A percentile compares a stretch with the other conserved stretches of the same genome.
Evolutionary conservation across 2,888 invertebrate genomes (phyloP).

Genomic region (Brachylomia viminalis): DNA sequence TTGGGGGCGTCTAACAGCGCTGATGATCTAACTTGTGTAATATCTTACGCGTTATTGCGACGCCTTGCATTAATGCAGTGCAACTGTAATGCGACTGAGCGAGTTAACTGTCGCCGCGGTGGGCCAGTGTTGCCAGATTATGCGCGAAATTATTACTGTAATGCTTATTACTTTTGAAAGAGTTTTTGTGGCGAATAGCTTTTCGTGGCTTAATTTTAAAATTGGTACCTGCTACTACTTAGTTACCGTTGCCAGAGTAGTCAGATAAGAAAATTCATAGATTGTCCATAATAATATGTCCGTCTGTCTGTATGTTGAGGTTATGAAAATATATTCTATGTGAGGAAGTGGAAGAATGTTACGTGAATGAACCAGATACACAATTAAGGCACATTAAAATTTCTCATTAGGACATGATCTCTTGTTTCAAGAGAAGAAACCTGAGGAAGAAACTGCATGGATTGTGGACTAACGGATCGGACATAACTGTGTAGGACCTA

Average conservation of each 20-base stretch:
- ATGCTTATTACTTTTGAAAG: conserved; percentile 63
- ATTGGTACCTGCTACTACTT: conserved; percentile 2
- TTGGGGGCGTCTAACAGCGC: conserved; percentile 75
- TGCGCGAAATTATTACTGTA: conserved; percentile 65
- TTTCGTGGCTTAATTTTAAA: conserved; percentile 38
- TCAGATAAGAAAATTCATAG: not conserved
- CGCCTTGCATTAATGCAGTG: conserved; percentile 80
- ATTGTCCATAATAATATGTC: not conserved
- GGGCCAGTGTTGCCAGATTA: conserved; percentile 66
- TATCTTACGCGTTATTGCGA: conserved; percentile 84
- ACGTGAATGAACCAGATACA: not conserved
- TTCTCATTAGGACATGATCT: not conserved
- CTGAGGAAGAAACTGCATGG: no score
- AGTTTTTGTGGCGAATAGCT: conserved; percentile 40
- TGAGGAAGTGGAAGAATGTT: not conserved
- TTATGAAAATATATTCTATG: not conserved
- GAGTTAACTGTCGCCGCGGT: conserved; percentile 64
- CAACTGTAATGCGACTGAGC: conserved; percentile 65
- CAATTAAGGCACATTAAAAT: no score
- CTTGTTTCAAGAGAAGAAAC: not conserved
- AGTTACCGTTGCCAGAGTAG: conserved; percentile 8
- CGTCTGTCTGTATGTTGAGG: not conserved
- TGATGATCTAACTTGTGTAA: conserved; percentile 85
- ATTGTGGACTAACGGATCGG: not conserved
- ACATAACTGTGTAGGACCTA: not conserved